Conservation (phyloP, 2,113 vertebrate genomes). For the Copsychus sechellarum region DNA sequence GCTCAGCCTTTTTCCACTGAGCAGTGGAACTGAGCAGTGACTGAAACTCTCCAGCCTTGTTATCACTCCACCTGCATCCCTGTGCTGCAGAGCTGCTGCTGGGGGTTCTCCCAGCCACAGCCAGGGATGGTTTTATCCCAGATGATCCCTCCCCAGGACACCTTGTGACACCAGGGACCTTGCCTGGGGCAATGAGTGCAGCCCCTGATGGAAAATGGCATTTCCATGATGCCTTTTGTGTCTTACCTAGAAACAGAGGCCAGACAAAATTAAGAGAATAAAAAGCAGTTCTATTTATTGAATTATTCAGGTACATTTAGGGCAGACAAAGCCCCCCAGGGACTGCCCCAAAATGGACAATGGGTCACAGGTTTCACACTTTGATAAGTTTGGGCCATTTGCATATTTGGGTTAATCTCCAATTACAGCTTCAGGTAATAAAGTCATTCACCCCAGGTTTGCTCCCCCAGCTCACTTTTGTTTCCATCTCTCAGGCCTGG, state of each 20-base stretch:
- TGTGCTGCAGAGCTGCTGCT: rapidly evolving
- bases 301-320: not conserved
- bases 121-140: not conserved
- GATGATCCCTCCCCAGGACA: not conserved
- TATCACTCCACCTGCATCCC: not conserved
- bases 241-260: not conserved
- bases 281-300: not conserved
- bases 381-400: not conserved
- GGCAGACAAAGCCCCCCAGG: not conserved
- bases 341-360: not conserved
- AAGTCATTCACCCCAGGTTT: not conserved
- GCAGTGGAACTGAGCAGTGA: not conserved
- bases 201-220: not conserved
- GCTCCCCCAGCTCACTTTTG: not conserved
- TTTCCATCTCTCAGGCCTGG: not conserved
- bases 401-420: not conserved
- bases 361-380: not conserved
- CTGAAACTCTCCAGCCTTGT: rapidly evolving
- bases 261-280: not conserved
- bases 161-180: too few species aligned
- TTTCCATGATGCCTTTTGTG: not conserved
- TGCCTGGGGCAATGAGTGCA: not conserved
- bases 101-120: not conserved
- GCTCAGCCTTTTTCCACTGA: not conserved
- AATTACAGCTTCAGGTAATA: not conserved